These are phyloP conservation scores for Spinus olivaceus DNA, from an alignment of 2,797 vertebrate species.

Conservation along the genomic window DNA sequence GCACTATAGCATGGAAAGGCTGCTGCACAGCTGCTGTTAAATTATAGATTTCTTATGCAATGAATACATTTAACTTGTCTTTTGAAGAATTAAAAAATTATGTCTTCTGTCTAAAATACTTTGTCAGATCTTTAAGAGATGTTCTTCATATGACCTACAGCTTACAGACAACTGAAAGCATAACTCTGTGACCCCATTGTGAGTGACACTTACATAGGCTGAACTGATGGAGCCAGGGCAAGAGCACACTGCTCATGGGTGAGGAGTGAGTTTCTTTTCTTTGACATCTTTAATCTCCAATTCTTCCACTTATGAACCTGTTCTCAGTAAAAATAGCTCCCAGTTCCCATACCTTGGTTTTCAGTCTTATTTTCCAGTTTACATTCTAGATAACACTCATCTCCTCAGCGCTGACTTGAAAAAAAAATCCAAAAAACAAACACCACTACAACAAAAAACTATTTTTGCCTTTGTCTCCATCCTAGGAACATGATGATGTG, in stretches of 20 bases:
- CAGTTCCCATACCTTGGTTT: neutral
- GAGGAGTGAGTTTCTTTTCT: neutral
- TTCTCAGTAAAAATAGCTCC: constrained; percentile 42
- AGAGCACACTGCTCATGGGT: neutral
- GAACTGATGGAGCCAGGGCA: neutral
- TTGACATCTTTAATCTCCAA: constrained; percentile 23
- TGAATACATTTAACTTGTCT: constrained; percentile 69
- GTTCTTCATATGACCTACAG: constrained; percentile 60
- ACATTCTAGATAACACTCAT: neutral
- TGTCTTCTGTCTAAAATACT: constrained; percentile 69
- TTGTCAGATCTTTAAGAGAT: constrained; percentile 51
- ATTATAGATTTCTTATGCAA: constrained; percentile 76
- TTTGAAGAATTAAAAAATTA: constrained; percentile 73
- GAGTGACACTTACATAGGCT: constrained; percentile 19
- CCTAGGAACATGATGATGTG: neutral
- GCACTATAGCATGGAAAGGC: constrained; percentile 66
- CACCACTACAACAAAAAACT: neutral
- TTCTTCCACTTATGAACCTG: neutral
- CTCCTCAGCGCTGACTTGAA: neutral
- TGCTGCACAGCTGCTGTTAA: constrained; percentile 70
- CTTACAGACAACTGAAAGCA: constrained; percentile 52
- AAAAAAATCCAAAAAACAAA: neutral
- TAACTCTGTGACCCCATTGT: constrained; percentile 13
- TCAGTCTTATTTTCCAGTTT: neutral
- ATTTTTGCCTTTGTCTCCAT: neutral